phyloP scores from a whole-genome alignment of 2,888 invertebrate species.

The Drosophila buzzatii region DNA sequence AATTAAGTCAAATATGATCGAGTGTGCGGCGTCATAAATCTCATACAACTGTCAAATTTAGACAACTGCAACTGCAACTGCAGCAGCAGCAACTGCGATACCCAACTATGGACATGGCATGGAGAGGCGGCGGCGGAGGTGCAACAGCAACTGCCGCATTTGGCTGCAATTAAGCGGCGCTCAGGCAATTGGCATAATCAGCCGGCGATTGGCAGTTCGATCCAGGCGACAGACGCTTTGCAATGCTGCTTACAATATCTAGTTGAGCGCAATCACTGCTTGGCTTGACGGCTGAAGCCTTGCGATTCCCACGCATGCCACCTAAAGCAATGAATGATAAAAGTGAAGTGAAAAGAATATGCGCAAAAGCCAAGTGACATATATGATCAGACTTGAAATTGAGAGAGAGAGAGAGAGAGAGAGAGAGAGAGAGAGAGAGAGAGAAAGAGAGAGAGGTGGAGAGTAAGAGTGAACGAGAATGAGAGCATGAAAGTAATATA shows the following conservation, averaged over 20 bases:
- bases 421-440: no score
- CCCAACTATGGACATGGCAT: slow-evolving; percentile 5
- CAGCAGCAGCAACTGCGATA: slow-evolving; percentile 4
- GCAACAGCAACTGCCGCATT: slow-evolving; percentile 35
- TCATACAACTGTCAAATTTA: slow-evolving; percentile 71
- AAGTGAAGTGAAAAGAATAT: not conserved
- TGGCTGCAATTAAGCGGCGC: slow-evolving; percentile 61
- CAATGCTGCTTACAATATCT: not conserved
- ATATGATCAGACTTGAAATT: not conserved
- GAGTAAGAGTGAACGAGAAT: no score
- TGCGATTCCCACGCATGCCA: slow-evolving; percentile 2
- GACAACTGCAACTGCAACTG: slow-evolving; percentile 62
- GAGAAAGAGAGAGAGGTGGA: no score
- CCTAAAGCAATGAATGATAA: no score
- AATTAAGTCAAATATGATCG: slow-evolving; percentile 79
- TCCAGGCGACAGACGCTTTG: not conserved
- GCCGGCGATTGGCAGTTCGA: slow-evolving; percentile 39
- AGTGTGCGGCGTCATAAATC: slow-evolving; percentile 78
- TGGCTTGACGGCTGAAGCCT: not conserved
- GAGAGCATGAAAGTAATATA: no score
- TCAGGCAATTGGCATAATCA: slow-evolving; percentile 57
- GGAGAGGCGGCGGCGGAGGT: not conserved
- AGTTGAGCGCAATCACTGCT: not conserved
- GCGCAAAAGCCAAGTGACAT: not conserved
- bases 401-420: no score